Base-by-base conservation (phyloP, 2,888 invertebrate genomes). In the Erebia aethiops region DNA sequence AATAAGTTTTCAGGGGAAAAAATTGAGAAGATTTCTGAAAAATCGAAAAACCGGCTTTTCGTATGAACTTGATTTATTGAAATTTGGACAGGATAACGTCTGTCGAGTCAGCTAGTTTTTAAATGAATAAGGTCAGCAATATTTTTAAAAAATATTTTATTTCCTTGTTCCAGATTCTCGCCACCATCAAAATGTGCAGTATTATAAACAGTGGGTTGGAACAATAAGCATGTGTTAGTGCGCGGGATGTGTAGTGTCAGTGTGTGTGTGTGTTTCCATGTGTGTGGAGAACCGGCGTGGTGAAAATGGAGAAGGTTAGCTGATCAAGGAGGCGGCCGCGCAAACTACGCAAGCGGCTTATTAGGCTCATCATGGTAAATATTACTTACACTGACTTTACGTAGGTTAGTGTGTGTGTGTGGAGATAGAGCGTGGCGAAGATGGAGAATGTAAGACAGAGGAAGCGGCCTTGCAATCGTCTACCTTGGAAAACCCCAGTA, bases 351-450 rank as follows among this genome's bases (percentile, higher is more conserved):
- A 88, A 86, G 85, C 88, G 91, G 86, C 89, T 88, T 81, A 81
- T 88, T 78, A 85, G 87, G 85, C 90, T 88, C 88, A 94, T 93
- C 86, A 94, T 94, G 93, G 93, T 94, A 82, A 87, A 77, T 72
- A 67, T 56, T n/a, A n/a, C 9, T n/a, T 35, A 35, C 1, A 43
- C 16, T 18, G 8, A 16, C 18, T 16, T 16, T 26, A 3, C 16
- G 52, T n/a, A 4, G 52, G n/a, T 52, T 2, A 1, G 52, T 52
- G 52, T 52, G 8, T 3, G 16, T n/a, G 52, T 52, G n/a, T 54
- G 26, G 26, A 26, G 26, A 26, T 3, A 26, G 0, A 26, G 26
- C 26, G 26, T 26, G 26, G 26, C 3, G 26, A 26, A 26, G 26
- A 26, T 26, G 26, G 3, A 26, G 26, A 26, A 26, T 26, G 1